These are phyloP conservation scores for Lophotriccus pileatus DNA, from an alignment of 2,797 vertebrate genomes.

Conservation along the genomic window DNA sequence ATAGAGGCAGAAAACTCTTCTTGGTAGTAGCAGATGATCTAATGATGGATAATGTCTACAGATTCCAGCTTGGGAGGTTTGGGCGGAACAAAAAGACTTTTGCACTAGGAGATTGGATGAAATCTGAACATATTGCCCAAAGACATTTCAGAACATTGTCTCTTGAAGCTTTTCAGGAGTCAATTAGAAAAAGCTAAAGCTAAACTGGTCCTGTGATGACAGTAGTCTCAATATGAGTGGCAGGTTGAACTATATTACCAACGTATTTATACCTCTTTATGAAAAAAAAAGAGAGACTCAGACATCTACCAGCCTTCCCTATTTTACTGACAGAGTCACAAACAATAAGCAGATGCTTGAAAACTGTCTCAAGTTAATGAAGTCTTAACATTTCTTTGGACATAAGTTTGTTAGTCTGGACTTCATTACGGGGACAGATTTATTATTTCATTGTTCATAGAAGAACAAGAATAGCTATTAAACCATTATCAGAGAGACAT, in stretches of 20 bases:
- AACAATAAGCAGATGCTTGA: neutral
- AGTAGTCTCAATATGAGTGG: neutral
- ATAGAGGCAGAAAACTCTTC: neutral
- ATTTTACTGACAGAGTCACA: neutral
- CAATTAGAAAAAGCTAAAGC: neutral
- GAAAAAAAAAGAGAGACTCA: neutral
- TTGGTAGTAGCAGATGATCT: neutral
- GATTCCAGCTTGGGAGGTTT: neutral
- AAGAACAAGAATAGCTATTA: neutral
- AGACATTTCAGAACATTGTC: neutral
- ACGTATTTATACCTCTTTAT: neutral
- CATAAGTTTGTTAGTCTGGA: neutral
- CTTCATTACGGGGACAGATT: neutral
- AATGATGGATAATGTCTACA: neutral
- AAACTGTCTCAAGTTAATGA: neutral
- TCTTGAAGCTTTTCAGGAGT: neutral
- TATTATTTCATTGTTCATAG: neutral
- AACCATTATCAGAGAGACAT: neutral
- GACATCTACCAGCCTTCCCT: fast-evolving
- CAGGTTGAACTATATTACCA: neutral
- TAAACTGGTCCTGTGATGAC: neutral
- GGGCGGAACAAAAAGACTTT: neutral
- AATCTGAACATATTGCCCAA: neutral
- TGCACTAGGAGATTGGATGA: neutral
- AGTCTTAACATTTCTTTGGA: neutral